Evolutionary conservation across 2,113 vertebrate species (phyloP).

Genomic region (Phylloscopus trochilus): DNA sequence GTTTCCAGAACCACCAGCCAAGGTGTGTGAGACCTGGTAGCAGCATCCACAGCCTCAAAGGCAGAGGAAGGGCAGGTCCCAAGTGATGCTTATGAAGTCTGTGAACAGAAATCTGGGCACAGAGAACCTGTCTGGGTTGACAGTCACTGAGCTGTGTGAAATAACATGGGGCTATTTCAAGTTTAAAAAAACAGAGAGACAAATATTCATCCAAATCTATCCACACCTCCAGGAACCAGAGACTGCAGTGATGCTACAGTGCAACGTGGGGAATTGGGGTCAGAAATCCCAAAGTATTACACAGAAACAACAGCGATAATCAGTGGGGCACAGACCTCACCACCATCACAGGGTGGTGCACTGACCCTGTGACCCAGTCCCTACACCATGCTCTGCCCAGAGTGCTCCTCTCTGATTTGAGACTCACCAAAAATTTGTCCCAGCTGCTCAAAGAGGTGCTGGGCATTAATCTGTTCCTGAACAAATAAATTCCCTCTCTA

Average conservation of each 20-base stretch:
- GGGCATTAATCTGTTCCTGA: not conserved
- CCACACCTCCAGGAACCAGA: not conserved
- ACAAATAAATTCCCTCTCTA: not conserved
- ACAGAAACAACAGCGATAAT: not conserved
- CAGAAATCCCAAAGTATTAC: not conserved
- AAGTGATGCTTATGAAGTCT: not conserved
- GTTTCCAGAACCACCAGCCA: not conserved
- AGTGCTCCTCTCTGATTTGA: accelerated
- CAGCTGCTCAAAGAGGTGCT: not conserved
- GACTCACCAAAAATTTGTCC: not conserved
- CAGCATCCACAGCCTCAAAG: not conserved
- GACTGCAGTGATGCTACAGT: not conserved
- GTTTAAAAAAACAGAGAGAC: no score
- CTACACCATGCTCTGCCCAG: accelerated
- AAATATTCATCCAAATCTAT: not conserved
- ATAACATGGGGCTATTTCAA: not conserved
- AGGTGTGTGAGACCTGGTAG: accelerated
- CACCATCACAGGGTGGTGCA: not conserved
- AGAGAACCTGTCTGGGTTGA: not conserved
- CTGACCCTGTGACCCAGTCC: not conserved
- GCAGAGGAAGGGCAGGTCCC: not conserved
- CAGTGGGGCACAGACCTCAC: not conserved
- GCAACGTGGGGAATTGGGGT: accelerated
- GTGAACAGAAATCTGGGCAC: not conserved
- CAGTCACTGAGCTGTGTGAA: not conserved